These are phyloP conservation scores for Chascanopsetta lugubris DNA, from an alignment of 2,113 vertebrate genomes.

Conservation along the genomic window DNA sequence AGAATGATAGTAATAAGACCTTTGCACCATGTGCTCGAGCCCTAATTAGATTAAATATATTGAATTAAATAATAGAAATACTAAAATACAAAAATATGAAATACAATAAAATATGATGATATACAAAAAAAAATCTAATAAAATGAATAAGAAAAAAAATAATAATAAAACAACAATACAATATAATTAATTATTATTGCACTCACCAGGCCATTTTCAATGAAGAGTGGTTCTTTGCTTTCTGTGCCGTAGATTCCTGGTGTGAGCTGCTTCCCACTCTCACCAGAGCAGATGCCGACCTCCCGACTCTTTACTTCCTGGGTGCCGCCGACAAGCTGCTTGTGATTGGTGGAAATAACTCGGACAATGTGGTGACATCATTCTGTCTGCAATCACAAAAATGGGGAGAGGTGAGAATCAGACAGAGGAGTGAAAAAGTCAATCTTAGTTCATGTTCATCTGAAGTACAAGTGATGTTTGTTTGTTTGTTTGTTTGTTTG, in stretches of 20 bases:
- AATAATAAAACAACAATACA: too few relatives aligned
- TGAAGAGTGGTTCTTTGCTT: neutral
- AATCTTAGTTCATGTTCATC: neutral
- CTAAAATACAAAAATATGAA: too few relatives aligned
- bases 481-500: neutral
- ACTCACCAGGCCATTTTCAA: neutral
- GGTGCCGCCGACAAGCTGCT: constrained; percentile 76
- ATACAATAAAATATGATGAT: neutral
- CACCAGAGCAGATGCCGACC: constrained; percentile 71
- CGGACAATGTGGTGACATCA: constrained; percentile 75
- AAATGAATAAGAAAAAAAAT: too few relatives aligned
- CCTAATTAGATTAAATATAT: too few relatives aligned
- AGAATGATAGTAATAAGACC: too few relatives aligned
- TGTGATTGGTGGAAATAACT: constrained; percentile 81
- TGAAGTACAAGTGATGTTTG: neutral
- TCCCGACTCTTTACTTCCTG: constrained; percentile 81
- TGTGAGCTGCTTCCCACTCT: constrained; percentile 81
- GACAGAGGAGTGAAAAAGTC: neutral
- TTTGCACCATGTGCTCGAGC: too few relatives aligned
- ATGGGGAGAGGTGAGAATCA: constrained; percentile 70
- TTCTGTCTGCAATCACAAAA: constrained; percentile 69
- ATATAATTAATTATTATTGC: too few relatives aligned
- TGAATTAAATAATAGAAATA: too few relatives aligned
- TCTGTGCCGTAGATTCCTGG: constrained; percentile 75
- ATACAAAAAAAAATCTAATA: too few relatives aligned